Percentiles rank a stretch among this genome's conserved stretches.
phyloP scores from a whole-genome alignment of 2,888 invertebrate genomes.

The Homarus gammarus region DNA sequence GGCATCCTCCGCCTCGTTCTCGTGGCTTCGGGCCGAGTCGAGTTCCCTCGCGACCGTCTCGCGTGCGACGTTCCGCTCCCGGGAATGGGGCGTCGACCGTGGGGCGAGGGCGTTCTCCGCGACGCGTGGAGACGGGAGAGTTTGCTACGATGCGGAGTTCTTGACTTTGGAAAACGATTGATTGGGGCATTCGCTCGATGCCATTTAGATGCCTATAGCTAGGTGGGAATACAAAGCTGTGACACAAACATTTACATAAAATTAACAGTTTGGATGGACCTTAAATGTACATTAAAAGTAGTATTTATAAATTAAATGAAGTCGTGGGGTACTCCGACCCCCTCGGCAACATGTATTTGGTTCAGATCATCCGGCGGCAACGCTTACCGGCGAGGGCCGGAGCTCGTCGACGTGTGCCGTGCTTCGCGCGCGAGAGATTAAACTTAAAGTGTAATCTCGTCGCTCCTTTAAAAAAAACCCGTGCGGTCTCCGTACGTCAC shows the following conservation, averaged over 20 bases:
- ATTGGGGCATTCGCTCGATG: slow-evolving; percentile 67
- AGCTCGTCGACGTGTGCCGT: slow-evolving; percentile 30
- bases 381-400: slow-evolving; percentile 53
- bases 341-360: slow-evolving; percentile 71
- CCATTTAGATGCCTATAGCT: slow-evolving; percentile 56
- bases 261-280: slow-evolving; percentile 74
- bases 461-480: slow-evolving; percentile 15
- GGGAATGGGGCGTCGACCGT: slow-evolving; percentile 8
- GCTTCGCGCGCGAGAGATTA: slow-evolving; percentile 43
- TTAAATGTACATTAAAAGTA: slow-evolving; percentile 72
- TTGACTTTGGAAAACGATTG: slow-evolving; percentile 61
- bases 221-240: slow-evolving; percentile 59
- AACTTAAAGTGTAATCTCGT: slow-evolving; percentile 49
- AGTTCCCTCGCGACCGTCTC: neutral
- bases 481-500: slow-evolving; percentile 30
- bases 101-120: slow-evolving; percentile 50
- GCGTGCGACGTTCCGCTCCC: slow-evolving; percentile 6
- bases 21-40: slow-evolving; percentile 35
- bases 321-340: slow-evolving; percentile 61
- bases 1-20: slow-evolving; percentile 15
- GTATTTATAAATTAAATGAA: slow-evolving; percentile 71
- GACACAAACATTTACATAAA: slow-evolving; percentile 71
- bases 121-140: slow-evolving; percentile 48
- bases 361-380: slow-evolving; percentile 69
- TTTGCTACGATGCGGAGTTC: slow-evolving; percentile 47